A percentile compares a stretch with the other conserved stretches of the same genome.
phyloP scores from a whole-genome alignment of 2,113 vertebrate genomes.

The Dolichallabes microphthalmus region DNA sequence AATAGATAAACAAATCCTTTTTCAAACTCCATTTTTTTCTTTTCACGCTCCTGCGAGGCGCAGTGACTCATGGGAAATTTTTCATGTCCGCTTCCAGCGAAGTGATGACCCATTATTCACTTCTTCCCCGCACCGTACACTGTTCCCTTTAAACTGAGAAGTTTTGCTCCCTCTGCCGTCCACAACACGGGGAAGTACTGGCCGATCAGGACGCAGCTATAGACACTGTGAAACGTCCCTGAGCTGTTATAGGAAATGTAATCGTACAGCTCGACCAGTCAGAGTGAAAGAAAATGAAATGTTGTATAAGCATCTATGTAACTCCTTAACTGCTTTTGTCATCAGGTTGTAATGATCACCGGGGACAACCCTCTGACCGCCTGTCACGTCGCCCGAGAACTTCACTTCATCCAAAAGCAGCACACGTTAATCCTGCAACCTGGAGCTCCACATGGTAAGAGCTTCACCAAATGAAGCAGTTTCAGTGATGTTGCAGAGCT shows the following conservation, averaged over 20 bases:
- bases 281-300: neutral
- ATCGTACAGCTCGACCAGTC: neutral
- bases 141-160: no score
- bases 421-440: conserved; percentile 83
- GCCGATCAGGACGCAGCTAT: neutral
- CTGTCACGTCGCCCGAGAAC: conserved; percentile 92
- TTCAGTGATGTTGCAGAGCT: neutral
- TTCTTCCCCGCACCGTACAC: no score
- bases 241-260: neutral
- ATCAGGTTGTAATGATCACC: conserved; percentile 96
- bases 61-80: no score
- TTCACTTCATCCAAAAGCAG: conserved; percentile 85
- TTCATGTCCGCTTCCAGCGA: no score
- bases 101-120: no score
- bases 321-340: neutral
- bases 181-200: no score
- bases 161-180: no score
- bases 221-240: neutral
- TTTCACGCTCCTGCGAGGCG: no score
- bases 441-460: conserved; percentile 60
- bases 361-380: conserved; percentile 94
- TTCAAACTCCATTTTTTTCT: no score
- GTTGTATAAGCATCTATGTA: neutral
- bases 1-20: no score
- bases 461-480: neutral